Conservation (phyloP, 2,113 vertebrate genomes). For the Poeciliopsis prolifica region DNA sequence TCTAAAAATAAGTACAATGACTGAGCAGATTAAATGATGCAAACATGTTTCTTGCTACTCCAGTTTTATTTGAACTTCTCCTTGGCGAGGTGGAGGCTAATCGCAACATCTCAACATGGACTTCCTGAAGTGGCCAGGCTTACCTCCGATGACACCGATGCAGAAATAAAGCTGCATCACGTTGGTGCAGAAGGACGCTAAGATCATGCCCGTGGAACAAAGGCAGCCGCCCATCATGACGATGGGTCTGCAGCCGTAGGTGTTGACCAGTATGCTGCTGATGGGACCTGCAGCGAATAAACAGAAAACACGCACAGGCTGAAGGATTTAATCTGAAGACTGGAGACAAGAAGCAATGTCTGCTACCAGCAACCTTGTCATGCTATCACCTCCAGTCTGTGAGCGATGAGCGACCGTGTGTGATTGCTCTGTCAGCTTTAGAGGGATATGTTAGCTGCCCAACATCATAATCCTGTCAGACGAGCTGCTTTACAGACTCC, state of each 20-base stretch:
- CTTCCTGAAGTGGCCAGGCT: conserved; percentile 61
- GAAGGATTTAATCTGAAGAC: neutral
- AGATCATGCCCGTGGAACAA: conserved; percentile 88
- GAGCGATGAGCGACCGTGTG: neutral
- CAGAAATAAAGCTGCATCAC: conserved; percentile 91
- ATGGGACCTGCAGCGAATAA: conserved; percentile 84
- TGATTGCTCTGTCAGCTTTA: neutral
- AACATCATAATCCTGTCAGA: neutral
- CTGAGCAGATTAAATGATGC: neutral
- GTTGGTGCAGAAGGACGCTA: conserved; percentile 88
- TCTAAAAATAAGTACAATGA: neutral
- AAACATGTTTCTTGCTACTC: neutral
- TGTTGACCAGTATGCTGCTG: conserved; percentile 96
- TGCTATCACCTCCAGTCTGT: neutral
- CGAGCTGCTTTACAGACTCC: neutral
- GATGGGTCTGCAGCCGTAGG: conserved; percentile 91
- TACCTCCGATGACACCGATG: conserved; percentile 91
- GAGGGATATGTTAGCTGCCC: neutral
- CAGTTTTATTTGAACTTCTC: conserved; percentile 35
- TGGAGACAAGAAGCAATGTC: no score
- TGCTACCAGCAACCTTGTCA: neutral
- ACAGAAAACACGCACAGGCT: neutral
- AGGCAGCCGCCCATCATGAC: conserved; percentile 91
- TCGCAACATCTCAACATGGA: conserved; percentile 18
- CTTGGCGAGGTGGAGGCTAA: conserved; percentile 1